phyloP scores from a whole-genome alignment of 2,888 invertebrate species.

The Arge pagana region DNA sequence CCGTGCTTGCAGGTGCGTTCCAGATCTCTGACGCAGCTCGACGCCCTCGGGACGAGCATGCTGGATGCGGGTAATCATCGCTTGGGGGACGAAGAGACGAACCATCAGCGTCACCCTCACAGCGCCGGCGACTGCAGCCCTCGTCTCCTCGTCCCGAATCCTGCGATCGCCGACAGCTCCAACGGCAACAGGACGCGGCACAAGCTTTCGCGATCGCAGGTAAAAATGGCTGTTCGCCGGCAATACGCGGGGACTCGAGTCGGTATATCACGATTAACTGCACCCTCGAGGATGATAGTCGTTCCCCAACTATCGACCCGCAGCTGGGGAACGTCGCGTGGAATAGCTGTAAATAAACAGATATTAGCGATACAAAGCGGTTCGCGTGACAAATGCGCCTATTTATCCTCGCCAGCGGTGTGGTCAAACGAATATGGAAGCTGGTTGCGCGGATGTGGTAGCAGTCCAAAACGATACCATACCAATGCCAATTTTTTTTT shows the following conservation, averaged over 20 bases:
- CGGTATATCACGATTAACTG: background rate
- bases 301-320: background rate
- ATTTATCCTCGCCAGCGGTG: background rate
- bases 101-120: slow-evolving; percentile 53
- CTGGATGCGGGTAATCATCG: slow-evolving; percentile 51
- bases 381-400: background rate
- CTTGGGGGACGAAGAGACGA: slow-evolving; percentile 40
- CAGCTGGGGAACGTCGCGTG: background rate
- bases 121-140: slow-evolving; percentile 60
- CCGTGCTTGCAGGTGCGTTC: slow-evolving; percentile 68
- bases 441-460: no score
- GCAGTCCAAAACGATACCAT: no score
- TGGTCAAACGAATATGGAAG: no score
- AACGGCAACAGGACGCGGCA: slow-evolving; percentile 61
- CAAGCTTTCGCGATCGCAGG: slow-evolving; percentile 66
- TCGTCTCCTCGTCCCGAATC: slow-evolving; percentile 61
- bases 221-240: slow-evolving; percentile 41
- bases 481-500: no score
- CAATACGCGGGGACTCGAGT: slow-evolving; percentile 11
- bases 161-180: slow-evolving; percentile 47
- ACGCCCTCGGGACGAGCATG: slow-evolving; percentile 65
- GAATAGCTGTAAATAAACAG: background rate
- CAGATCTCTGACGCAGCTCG: slow-evolving; percentile 73
- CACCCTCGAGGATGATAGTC: background rate
- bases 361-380: background rate